phyloP scores from a whole-genome alignment of 2,888 invertebrate species.

The Acanthosoma haemorrhoidale region DNA sequence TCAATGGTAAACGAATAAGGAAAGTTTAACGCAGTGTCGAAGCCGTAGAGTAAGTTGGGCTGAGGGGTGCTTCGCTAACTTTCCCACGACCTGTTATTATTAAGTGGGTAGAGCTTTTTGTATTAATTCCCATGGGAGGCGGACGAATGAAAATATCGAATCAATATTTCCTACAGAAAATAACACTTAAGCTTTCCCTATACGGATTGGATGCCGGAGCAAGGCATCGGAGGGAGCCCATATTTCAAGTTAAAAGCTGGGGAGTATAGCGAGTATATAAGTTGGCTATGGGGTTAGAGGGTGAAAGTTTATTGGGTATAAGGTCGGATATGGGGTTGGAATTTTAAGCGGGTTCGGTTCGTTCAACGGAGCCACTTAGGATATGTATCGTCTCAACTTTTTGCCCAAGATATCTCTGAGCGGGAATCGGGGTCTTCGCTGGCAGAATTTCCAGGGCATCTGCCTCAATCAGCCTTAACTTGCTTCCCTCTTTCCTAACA shows the following conservation, averaged over 20 bases:
- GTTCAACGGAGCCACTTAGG: conserved; percentile 4
- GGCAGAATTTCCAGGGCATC: neutral
- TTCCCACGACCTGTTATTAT: no score
- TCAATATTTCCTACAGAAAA: neutral
- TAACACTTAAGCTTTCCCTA: neutral
- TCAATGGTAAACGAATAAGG: no score
- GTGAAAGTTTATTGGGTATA: conserved; percentile 26
- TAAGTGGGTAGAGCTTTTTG: no score
- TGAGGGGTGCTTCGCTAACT: no score
- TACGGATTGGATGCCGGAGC: conserved; percentile 9
- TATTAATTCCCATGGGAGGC: neutral
- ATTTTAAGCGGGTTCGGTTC: conserved; percentile 19
- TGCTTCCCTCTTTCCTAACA: no score
- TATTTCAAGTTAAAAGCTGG: conserved; percentile 24
- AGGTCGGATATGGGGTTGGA: conserved; percentile 18
- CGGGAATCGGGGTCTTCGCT: neutral
- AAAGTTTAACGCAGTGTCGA: no score
- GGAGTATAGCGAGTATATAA: conserved; percentile 23
- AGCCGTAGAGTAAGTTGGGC: no score
- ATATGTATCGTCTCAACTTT: conserved; percentile 17
- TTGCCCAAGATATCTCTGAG: conserved; percentile 8
- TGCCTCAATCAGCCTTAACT: no score
- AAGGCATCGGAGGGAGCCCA: neutral
- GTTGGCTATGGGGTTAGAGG: conserved; percentile 23
- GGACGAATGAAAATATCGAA: neutral